Evolutionary conservation across 2,888 invertebrate species (phyloP), one percentile per base, ranked within the genome.

Genomic region (Drosophila melanosoma): DNA sequence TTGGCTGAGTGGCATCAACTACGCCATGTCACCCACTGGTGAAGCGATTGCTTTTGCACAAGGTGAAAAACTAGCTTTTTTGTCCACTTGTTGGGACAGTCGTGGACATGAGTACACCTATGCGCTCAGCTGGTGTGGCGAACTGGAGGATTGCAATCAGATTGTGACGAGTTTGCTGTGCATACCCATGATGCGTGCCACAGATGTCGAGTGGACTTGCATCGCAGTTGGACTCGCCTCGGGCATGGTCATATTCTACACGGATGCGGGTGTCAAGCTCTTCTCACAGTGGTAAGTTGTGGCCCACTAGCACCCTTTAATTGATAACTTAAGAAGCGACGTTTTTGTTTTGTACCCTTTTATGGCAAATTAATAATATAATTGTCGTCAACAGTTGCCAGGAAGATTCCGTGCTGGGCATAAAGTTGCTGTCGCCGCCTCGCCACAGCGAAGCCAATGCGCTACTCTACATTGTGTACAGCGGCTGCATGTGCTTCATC

Each of bases 151-250:
- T 80, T 92, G 92, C 54, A 94, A 94, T 85, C 93, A 94, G 74
- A 94, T 95, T 53, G 91, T 93, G 1, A 94, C 93, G 38, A 91
- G 94, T 1, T 80, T 94, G 3, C 72, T 94, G 48, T 94, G 94
- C 75, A 77, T 94, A 63, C 94, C 94, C 2, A 92, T 95, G 74
- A 93, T 93, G 1, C 83, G 85, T 0, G 94, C 96, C 90, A 96
- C 95, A 8, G 92, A 79, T 3, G 96, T 97, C 33, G 99, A 99
- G 92, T 99, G 99, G 99, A 98, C 98, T 17, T 98, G 98, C 91
- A 95, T 99, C 71, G 95, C 96, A 71, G 95, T 98, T 67, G 99
- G 99, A 17, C 96, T 97, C 88, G 95, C 95, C 83, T 96, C 97
- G 80, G 99, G 99, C 23, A 95, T 94, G 93, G 94, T 99, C 15